These are phyloP conservation scores for Glaucomys volans DNA, from an alignment of 2,113 vertebrate species.

Conservation along the genomic window DNA sequence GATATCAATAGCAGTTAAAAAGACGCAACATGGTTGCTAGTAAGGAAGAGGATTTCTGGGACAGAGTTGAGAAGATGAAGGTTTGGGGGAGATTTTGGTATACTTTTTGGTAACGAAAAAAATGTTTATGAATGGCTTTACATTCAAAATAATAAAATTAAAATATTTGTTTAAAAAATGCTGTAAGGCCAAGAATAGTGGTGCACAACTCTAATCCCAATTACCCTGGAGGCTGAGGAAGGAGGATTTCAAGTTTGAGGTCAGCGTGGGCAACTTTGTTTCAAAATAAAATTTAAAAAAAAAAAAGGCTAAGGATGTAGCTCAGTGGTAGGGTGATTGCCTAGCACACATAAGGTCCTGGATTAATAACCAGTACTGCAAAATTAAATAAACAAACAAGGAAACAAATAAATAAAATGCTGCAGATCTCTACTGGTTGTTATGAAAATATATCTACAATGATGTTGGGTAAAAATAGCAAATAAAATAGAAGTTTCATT, in stretches of 20 bases:
- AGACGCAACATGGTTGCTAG: background rate
- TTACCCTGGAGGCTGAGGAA: too few species aligned
- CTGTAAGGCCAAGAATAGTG: background rate
- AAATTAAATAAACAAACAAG: too few species aligned
- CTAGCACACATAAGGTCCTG: too few species aligned
- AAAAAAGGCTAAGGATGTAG: too few species aligned
- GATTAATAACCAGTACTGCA: too few species aligned
- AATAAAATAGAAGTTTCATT: background rate
- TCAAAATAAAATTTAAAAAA: background rate
- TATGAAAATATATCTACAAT: background rate
- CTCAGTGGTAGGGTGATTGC: too few species aligned
- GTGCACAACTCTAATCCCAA: background rate
- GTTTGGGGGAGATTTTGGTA: background rate
- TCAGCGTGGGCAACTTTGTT: background rate
- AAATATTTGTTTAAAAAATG: background rate
- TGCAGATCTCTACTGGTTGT: background rate
- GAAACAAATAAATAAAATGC: background rate
- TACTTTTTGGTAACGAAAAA: background rate
- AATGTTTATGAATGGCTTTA: background rate
- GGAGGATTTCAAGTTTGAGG: background rate
- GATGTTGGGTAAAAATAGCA: background rate
- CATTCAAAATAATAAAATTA: slow-evolving; percentile 39
- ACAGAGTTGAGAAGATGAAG: background rate
- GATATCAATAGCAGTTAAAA: background rate
- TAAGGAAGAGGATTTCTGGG: background rate